These are phyloP conservation scores for Drosophila pseudotakahashii DNA, from an alignment of 2,888 invertebrate species.

Conservation along the genomic window DNA sequence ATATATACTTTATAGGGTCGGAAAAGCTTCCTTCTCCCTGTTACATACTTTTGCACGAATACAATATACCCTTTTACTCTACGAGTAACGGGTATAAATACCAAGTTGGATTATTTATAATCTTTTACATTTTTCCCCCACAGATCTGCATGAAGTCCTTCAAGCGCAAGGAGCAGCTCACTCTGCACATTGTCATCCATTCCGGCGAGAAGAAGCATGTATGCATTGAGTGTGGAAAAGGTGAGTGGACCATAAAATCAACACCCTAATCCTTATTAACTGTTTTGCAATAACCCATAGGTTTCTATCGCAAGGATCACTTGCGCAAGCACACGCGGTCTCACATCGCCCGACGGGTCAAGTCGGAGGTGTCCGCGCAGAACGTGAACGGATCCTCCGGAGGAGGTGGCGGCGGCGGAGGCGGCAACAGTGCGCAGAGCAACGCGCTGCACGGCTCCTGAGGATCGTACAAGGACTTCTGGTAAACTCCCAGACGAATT, in stretches of 20 bases:
- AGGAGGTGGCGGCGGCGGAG: conserved; percentile 24
- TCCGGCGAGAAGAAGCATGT: conserved; percentile 94
- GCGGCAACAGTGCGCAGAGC: conserved; percentile 83
- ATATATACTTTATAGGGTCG: no score
- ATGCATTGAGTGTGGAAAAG: conserved; percentile 95
- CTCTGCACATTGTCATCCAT: conserved; percentile 94
- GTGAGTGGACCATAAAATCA: conserved; percentile 77
- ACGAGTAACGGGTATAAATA: no score
- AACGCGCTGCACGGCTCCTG: conserved; percentile 84
- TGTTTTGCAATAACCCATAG: conserved; percentile 71
- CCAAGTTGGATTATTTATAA: background rate
- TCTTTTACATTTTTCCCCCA: background rate
- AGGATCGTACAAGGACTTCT: conserved; percentile 85
- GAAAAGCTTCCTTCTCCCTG: no score
- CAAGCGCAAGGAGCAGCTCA: conserved; percentile 94
- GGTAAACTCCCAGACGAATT: conserved; percentile 84
- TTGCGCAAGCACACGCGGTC: conserved; percentile 93
- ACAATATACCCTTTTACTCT: no score
- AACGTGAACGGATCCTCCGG: conserved; percentile 80
- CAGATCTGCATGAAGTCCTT: conserved; percentile 92
- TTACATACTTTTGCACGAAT: no score
- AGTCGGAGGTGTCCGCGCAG: conserved; percentile 92
- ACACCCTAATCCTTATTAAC: background rate
- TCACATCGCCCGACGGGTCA: conserved; percentile 93
- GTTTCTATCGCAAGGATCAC: conserved; percentile 95